Evolutionary conservation across 2,888 invertebrate species (phyloP), one percentile per base, ranked within the genome.

Genomic region (Xanthorhoe spadicearia): DNA sequence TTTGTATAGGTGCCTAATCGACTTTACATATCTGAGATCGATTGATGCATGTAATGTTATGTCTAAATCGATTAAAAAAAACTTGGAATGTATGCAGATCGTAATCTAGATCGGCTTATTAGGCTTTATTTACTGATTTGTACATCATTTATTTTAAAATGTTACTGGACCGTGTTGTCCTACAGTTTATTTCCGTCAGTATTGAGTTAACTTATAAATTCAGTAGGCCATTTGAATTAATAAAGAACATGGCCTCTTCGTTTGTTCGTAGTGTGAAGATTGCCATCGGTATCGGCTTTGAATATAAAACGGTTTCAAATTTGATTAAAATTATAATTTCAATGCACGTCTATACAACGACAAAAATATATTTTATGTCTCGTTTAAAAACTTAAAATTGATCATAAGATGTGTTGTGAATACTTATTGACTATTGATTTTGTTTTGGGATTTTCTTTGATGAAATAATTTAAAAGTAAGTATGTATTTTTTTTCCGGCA

Each of bases 301-400:
- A 72, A 70, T 69, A 51, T 57, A 59, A 68, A 72, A 63, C 46
- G 17, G 10, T 61, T 61, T 35, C 53, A 60, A 60, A 60, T 66
- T 66, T 50, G 8, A 18, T 53, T 51, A 28, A 55, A 59, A 62
- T 59, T 61, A 48, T 49, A 53, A 67, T 64, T 38, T 60, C 60
- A 18, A 50, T 53, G 23, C 66, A 63, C 66, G 72, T 68, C 23
- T 50, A 56, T 43, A 57, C 10, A 13, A 51, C 32, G 53, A 49
- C 53, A 38, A 58, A 50, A 63, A 61, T 63, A 58, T 23, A 53
- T 65, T 65, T 51, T 64, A 57, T 48, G 46, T 17, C 35, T 59
- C 53, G 56, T 55, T 58, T 62, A 28, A 19, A 49, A 66, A 57
- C 48, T 65, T 50, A 54, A 62, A 66, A 51, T 61, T 43, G 9